Evolutionary conservation across 2,113 vertebrate species (phyloP).

Genomic region (Piprites chloris): DNA sequence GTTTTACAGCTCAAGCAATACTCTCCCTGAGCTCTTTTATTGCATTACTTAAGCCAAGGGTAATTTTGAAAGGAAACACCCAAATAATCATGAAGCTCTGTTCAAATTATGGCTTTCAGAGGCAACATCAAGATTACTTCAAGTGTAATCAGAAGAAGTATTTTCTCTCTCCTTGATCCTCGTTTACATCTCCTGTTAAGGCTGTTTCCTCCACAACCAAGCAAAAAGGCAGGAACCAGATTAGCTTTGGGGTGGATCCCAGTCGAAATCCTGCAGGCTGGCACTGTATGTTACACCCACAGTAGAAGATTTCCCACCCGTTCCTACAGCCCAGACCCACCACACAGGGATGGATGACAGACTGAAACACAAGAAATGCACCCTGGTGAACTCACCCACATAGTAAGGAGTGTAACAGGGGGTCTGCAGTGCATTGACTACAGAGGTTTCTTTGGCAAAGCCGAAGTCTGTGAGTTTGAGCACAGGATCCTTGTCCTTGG

Average conservation of each 20-base stretch:
- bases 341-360: background rate
- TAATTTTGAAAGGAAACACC: background rate
- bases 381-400: conserved; percentile 82
- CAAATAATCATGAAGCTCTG: background rate
- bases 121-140: background rate
- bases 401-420: conserved; percentile 98
- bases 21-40: background rate
- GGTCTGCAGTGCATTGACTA: conserved; percentile 92
- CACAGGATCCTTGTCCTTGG: conserved; percentile 78
- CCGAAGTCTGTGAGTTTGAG: conserved; percentile 98
- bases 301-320: background rate
- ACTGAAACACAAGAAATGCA: background rate
- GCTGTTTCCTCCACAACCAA: background rate
- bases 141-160: background rate
- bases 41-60: background rate
- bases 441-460: conserved; percentile 95
- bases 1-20: background rate
- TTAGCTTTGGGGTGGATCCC: background rate
- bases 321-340: background rate
- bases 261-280: background rate
- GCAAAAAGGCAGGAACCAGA: background rate
- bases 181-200: background rate
- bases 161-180: background rate
- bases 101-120: background rate
- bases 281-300: background rate